phyloP scores from a whole-genome alignment of 2,113 vertebrate genomes.

The Apodemus speciosus region DNA sequence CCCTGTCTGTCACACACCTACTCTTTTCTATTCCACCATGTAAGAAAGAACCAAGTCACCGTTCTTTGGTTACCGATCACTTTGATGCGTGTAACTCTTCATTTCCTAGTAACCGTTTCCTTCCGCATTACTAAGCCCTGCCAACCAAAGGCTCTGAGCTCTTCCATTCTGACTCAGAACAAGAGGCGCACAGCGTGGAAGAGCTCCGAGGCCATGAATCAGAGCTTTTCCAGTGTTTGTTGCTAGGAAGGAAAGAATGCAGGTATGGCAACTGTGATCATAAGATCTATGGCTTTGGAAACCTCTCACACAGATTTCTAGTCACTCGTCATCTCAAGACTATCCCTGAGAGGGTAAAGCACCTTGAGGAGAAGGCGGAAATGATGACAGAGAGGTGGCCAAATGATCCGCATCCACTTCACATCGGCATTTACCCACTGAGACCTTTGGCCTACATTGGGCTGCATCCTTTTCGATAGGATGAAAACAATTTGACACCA shows the following conservation, averaged over 20 bases:
- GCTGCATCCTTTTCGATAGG: not conserved
- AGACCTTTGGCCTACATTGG: not conserved
- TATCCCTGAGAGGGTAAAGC: conserved; percentile 73
- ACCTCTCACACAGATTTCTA: conserved; percentile 78
- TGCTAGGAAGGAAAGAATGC: conserved; percentile 77
- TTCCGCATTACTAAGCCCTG: conserved; percentile 81
- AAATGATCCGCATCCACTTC: conserved; percentile 1
- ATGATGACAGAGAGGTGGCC: conserved; percentile 59
- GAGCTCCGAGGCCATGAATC: conserved; percentile 72
- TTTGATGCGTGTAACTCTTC: conserved; percentile 77
- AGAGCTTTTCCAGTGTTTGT: conserved; percentile 83
- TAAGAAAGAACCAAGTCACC: conserved; percentile 80
- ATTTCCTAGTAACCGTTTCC: conserved; percentile 82
- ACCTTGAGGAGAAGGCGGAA: conserved; percentile 66
- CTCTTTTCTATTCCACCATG: conserved; percentile 79
- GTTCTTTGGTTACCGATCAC: conserved; percentile 77
- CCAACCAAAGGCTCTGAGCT: conserved; percentile 75
- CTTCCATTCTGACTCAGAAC: conserved; percentile 82
- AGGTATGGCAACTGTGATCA: conserved; percentile 75
- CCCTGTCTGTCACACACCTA: conserved; percentile 77
- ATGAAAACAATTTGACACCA: not conserved
- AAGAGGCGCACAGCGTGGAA: conserved; percentile 69
- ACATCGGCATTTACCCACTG: not conserved
- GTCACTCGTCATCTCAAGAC: conserved; percentile 72
- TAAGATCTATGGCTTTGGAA: conserved; percentile 72